A percentile compares a stretch with the other conserved stretches of the same genome.
phyloP scores from a whole-genome alignment of 2,113 vertebrate species.

The Danio rerio region GRCz12tu NC_133197.1:29634001-29634500 shows the following conservation, averaged over 20 bases:
- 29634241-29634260: background rate
- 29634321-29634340: background rate
- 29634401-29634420: background rate
- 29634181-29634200: conserved; percentile 14
- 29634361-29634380: background rate
- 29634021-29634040: background rate
- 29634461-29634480: background rate
- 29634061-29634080: background rate
- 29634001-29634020: background rate
- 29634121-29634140: conserved; percentile 9
- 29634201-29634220: conserved; percentile 26
- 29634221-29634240: background rate
- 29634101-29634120: conserved; percentile 44
- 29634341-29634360: background rate
- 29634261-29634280: background rate
- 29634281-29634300: background rate
- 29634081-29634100: conserved; percentile 41
- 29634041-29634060: background rate
- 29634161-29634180: conserved; percentile 39
- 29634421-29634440: background rate
- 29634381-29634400: conserved; percentile 38
- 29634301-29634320: background rate
- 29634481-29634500: background rate
- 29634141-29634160: conserved; percentile 26
- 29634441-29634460: background rate